These are phyloP conservation scores for Alca torda DNA, from an alignment of 2,797 vertebrate genomes.

Conservation along the genomic window DNA sequence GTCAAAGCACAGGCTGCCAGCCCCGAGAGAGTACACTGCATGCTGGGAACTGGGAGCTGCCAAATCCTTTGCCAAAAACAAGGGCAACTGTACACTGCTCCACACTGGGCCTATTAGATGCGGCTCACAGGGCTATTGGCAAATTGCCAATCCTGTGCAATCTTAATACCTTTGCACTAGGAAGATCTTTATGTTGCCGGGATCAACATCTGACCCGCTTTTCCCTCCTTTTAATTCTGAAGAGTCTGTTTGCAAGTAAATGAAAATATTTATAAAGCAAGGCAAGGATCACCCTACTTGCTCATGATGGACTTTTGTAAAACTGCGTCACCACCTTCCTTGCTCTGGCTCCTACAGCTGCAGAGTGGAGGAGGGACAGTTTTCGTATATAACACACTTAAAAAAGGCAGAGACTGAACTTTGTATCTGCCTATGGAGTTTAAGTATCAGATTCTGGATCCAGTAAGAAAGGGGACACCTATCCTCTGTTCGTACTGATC, in stretches of 20 bases:
- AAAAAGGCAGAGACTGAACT: background rate
- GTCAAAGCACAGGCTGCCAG: background rate
- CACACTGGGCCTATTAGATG: background rate
- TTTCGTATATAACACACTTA: background rate
- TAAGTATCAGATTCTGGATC: background rate
- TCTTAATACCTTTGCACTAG: background rate
- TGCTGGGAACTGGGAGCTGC: background rate
- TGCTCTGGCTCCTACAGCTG: background rate
- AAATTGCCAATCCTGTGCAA: background rate
- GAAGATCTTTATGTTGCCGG: background rate
- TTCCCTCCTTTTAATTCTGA: background rate
- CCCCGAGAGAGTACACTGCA: background rate
- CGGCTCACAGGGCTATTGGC: fast-evolving
- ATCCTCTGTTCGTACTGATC: background rate
- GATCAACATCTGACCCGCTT: conserved; percentile 13
- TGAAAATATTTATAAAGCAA: background rate
- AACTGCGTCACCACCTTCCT: background rate
- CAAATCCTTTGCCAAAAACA: conserved; percentile 1
- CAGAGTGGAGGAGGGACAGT: background rate
- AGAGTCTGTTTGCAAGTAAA: background rate
- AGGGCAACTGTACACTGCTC: background rate
- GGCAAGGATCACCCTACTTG: background rate
- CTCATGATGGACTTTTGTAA: background rate
- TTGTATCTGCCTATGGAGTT: background rate
- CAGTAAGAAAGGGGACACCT: background rate